Conservation (phyloP, 2,888 invertebrate species). For the Panzeria rudis region DNA sequence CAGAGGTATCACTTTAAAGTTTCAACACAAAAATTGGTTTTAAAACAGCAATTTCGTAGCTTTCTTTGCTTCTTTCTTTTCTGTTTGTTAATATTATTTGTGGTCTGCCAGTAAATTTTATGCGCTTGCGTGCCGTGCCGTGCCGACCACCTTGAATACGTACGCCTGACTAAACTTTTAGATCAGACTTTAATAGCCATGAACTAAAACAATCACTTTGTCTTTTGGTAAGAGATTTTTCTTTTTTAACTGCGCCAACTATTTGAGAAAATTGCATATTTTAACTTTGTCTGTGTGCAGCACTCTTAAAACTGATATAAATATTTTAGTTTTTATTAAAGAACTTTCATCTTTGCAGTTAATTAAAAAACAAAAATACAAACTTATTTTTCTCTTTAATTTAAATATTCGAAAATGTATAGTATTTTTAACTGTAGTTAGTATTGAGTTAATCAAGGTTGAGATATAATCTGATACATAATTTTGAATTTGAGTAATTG, state of each 20-base stretch:
- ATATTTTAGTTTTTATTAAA: background rate
- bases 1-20: background rate
- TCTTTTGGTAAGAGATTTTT: conserved; percentile 17
- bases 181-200: conserved; percentile 64
- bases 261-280: conserved; percentile 22
- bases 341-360: too few relatives aligned
- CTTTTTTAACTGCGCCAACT: conserved; percentile 29
- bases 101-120: conserved; percentile 1
- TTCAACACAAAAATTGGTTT: conserved; percentile 5
- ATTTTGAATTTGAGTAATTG: too few relatives aligned
- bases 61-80: conserved; percentile 21
- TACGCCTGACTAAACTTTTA: conserved; percentile 67
- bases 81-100: conserved; percentile 33
- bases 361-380: too few relatives aligned
- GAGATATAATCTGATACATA: too few relatives aligned
- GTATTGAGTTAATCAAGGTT: too few relatives aligned
- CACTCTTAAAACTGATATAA: background rate
- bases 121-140: conserved; percentile 67
- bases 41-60: background rate
- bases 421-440: too few relatives aligned
- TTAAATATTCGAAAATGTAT: too few relatives aligned
- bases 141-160: conserved; percentile 67
- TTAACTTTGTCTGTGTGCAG: background rate
- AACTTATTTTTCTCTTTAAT: too few relatives aligned
- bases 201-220: conserved; percentile 47